Evolutionary conservation across 2,888 invertebrate species (phyloP).

Genomic region (Corbicula japonica): DNA sequence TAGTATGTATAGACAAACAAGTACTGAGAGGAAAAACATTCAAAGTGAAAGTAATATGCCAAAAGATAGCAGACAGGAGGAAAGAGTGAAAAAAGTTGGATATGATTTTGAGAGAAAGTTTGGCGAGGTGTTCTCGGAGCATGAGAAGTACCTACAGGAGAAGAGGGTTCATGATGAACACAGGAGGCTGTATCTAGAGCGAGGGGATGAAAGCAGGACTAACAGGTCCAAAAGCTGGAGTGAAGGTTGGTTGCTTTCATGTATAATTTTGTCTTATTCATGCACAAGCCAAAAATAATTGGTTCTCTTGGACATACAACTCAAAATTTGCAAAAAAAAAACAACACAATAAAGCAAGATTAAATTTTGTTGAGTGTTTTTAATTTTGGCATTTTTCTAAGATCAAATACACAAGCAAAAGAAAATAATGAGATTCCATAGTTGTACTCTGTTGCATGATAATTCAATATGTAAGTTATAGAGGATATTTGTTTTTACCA

Average conservation of each 20-base stretch:
- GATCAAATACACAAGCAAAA: too few species aligned
- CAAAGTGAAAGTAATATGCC: not conserved
- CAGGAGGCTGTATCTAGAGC: constrained; percentile 30
- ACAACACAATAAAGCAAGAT: too few species aligned
- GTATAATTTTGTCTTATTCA: not conserved
- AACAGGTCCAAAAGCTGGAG: constrained; percentile 77
- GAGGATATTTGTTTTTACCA: too few species aligned
- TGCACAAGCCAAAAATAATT: too few species aligned
- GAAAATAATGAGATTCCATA: too few species aligned
- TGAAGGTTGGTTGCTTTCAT: constrained; percentile 69
- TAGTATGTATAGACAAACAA: constrained; percentile 22
- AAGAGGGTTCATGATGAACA: constrained; percentile 44
- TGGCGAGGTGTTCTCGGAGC: constrained; percentile 77
- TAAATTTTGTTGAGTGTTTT: too few species aligned
- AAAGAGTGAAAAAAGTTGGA: constrained; percentile 16
- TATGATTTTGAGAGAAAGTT: constrained; percentile 79
- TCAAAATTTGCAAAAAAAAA: too few species aligned
- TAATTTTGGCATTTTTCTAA: too few species aligned
- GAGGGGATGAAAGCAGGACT: constrained; percentile 17
- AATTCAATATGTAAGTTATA: too few species aligned
- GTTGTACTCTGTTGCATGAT: too few species aligned
- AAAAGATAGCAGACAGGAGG: constrained; percentile 6
- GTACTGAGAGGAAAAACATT: not conserved
- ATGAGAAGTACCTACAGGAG: constrained; percentile 69
- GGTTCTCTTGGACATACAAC: too few species aligned